Evolutionary conservation across 2,888 invertebrate species (phyloP).

Genomic region (Gortyna flavago): DNA sequence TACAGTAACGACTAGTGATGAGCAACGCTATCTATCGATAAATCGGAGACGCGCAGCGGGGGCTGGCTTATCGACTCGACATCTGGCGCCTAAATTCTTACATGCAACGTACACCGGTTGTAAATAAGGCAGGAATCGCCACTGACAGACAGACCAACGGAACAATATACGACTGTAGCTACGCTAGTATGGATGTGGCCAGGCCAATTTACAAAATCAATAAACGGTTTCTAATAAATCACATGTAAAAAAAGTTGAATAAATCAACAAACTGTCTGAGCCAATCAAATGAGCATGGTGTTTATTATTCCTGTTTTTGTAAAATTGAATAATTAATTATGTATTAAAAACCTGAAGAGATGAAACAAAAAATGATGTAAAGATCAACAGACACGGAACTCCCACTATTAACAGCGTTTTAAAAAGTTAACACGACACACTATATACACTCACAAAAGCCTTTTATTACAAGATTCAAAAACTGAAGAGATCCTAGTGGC

Average conservation of each 20-base stretch:
- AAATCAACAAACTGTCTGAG: slow-evolving; percentile 52
- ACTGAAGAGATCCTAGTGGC: neutral
- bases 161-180: slow-evolving; percentile 58
- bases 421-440: neutral
- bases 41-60: slow-evolving; percentile 77
- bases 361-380: neutral
- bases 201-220: slow-evolving; percentile 44
- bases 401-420: slow-evolving; percentile 1
- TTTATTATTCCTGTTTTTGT: slow-evolving; percentile 19
- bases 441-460: too few species aligned
- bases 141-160: slow-evolving; percentile 70
- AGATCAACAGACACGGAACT: slow-evolving; percentile 12
- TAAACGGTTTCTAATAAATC: slow-evolving; percentile 42
- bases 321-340: slow-evolving; percentile 21
- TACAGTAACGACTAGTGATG: slow-evolving; percentile 64
- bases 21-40: slow-evolving; percentile 75
- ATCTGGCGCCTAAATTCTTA: slow-evolving; percentile 88
- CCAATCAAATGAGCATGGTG: slow-evolving; percentile 34
- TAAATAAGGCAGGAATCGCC: slow-evolving; percentile 70
- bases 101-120: slow-evolving; percentile 71
- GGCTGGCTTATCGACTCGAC: slow-evolving; percentile 74
- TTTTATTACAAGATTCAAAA: neutral
- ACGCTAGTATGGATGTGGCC: slow-evolving; percentile 64
- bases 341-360: neutral
- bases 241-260: slow-evolving; percentile 29